Base-by-base conservation (phyloP, 2,113 vertebrate genomes). In the Sinocyclocheilus grahami region DNA sequence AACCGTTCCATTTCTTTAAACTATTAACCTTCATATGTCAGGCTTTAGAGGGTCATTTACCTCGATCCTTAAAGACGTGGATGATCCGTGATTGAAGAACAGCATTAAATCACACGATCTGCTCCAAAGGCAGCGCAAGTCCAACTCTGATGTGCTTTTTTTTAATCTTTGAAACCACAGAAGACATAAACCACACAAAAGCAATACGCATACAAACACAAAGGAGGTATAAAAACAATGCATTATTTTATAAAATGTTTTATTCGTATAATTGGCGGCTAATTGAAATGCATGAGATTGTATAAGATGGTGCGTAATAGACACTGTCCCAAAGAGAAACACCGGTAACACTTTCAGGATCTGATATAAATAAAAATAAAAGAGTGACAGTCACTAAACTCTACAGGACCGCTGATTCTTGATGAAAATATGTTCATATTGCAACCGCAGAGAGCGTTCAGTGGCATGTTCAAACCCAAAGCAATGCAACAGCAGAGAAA, bases 221-320 rank as follows among this genome's bases (percentile, higher is more conserved):
- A 58, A 58, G 0, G 16, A 72, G 22, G 27, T 10, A 55, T 37
- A 42, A 69, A 82, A 53, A 3, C 76, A 10, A 20, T 42, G 0
- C 0, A 0, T 20, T 62, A 62, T n/a, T 78, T 53, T 85, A 85
- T 69, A 78, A 78, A 85, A 85, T 53, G 75, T 60, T 78, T 85
- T 85, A 85, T 85, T 85, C n/a, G 24, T 33, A 51, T 65, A 27
- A 78, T 46, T 77, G 42, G 55, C 60, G 77, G 30, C 58, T 76
- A 80, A 80, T 2, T 86, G 76, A 86, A 86, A 72, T 80, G 84
- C 53, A 37, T 78, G 62, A 85, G 62, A 77, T 78, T 80, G 84
- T 39, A 37, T 78, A 46, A 79, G 46, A 77, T 78, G 16, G 30
- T 67, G 42, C 55, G 62, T 58, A 67, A 78, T 5, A 77, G 74